phyloP scores from a whole-genome alignment of 2,797 vertebrate species.

The Rhadinocentrus ornatus region DNA sequence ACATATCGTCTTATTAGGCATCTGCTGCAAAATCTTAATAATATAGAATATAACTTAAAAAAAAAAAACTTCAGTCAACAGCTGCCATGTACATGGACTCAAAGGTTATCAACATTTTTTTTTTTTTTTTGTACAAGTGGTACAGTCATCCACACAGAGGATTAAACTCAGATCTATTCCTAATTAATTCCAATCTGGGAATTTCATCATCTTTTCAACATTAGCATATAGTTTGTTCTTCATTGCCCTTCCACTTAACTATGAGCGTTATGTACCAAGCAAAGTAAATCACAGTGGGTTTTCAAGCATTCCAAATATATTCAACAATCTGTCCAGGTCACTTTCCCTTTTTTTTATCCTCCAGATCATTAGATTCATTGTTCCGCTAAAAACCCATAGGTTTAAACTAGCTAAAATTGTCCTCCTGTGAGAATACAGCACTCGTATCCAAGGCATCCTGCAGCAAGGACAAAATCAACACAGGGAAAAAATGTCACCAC shows the following conservation, averaged over 20 bases:
- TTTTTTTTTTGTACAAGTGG: too few species aligned
- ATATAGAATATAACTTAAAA: background rate
- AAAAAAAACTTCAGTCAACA: background rate
- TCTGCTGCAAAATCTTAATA: background rate
- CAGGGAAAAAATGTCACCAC: slow-evolving; percentile 51
- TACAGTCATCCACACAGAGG: too few species aligned
- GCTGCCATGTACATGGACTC: background rate
- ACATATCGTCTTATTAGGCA: background rate
- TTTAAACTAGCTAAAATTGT: slow-evolving; percentile 73
- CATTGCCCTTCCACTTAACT: slow-evolving; percentile 13
- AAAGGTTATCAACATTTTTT: background rate
- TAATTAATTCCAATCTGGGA: slow-evolving; percentile 1
- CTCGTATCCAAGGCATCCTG: slow-evolving; percentile 70
- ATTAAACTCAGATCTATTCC: slow-evolving; percentile 1
- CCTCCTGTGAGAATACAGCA: slow-evolving; percentile 68
- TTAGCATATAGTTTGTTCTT: slow-evolving; percentile 2
- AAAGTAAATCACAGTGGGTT: slow-evolving; percentile 28
- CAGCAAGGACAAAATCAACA: slow-evolving; percentile 82
- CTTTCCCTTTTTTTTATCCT: slow-evolving; percentile 39
- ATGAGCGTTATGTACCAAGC: slow-evolving; percentile 10
- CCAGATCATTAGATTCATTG: slow-evolving; percentile 64
- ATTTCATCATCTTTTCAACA: background rate
- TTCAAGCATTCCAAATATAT: slow-evolving; percentile 40
- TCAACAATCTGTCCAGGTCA: slow-evolving; percentile 40
- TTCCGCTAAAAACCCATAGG: slow-evolving; percentile 56